Base-by-base conservation (phyloP, 2,888 invertebrate genomes). In the Plebejus argus region DNA sequence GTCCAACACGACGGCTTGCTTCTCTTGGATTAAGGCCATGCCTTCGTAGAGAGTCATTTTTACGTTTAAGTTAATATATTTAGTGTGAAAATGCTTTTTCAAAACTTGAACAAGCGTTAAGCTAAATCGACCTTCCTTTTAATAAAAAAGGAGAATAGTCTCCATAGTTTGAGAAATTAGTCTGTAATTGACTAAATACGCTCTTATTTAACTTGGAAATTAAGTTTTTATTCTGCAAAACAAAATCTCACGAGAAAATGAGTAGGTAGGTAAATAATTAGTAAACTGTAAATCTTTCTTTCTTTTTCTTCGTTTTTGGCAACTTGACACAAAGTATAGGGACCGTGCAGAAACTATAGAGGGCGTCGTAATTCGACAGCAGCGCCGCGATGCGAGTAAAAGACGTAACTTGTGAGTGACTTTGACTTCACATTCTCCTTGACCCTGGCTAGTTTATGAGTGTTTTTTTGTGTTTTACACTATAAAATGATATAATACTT, bases 1-100 rank as follows among this genome's bases (percentile, higher is more conserved):
- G 87, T 99, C 99, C 80, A 99, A 89, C 20, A 99, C 97, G 1
- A 99, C 97, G 18, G 97, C 97, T 85, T 97, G 97, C 88, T 98
- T 98, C 84, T 99, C 98, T 83, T 97, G 96, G 84, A 97, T 96
- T 74, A 97, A 95, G 72, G 95, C 95, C 80, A 96, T 95, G 18
- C 97, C 97, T 92, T 98, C 98, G 86, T 97, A 98, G 1, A 97
- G 90, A 33, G 97, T 96, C 97, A 97, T 97, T 39, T 33, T 80
- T 70, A 23, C 2, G 23, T 53, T n/a, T 18, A 6, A 5, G 18
- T 28, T 45, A 66, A 18, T 5, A 66, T 15, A 39, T 61, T 66
- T 66, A 39, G 12, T 23, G 39, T 66, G 3, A 61, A 76, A 56
- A 35, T 58, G 20, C 20, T 58, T 58, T 58, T 58, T 18, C 20